Conservation (phyloP, 2,113 vertebrate species). For the Campylomormyrus numenius region DNA sequence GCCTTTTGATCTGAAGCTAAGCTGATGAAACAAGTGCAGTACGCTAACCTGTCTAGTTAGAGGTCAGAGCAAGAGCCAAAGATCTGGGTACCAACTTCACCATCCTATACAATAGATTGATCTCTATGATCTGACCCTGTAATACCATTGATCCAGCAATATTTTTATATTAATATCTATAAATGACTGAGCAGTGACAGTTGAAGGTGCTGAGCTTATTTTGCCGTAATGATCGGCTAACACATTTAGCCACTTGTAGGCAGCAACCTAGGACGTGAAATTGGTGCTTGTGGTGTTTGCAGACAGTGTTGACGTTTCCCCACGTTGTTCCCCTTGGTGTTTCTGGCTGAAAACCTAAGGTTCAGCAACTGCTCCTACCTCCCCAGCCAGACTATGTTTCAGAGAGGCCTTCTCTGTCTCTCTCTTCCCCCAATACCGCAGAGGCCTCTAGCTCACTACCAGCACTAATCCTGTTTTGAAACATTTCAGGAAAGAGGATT, state of each 20-base stretch:
- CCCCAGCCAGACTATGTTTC: background rate
- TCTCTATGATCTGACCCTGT: background rate
- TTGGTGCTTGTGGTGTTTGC: background rate
- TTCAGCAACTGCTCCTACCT: background rate
- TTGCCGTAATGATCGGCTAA: background rate
- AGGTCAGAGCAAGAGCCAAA: background rate
- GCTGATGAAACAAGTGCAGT: background rate
- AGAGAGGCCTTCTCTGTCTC: background rate
- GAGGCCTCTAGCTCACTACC: background rate
- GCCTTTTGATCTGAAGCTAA: background rate
- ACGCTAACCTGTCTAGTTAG: background rate
- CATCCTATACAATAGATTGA: background rate
- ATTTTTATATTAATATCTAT: background rate
- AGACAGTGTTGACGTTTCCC: background rate
- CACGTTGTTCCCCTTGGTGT: background rate
- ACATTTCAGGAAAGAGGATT: constrained; percentile 51
- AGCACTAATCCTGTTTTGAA: constrained; percentile 49
- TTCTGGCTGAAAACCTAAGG: background rate
- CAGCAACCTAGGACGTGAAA: background rate
- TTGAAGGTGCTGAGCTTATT: background rate
- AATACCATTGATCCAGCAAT: background rate
- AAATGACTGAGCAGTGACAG: background rate
- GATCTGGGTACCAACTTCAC: background rate
- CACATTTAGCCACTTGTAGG: background rate
- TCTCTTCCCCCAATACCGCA: background rate